Evolutionary conservation across 1,140 invertebrate species (phyloP).

Genomic region (Cyrtorhinus lividipennis): DNA sequence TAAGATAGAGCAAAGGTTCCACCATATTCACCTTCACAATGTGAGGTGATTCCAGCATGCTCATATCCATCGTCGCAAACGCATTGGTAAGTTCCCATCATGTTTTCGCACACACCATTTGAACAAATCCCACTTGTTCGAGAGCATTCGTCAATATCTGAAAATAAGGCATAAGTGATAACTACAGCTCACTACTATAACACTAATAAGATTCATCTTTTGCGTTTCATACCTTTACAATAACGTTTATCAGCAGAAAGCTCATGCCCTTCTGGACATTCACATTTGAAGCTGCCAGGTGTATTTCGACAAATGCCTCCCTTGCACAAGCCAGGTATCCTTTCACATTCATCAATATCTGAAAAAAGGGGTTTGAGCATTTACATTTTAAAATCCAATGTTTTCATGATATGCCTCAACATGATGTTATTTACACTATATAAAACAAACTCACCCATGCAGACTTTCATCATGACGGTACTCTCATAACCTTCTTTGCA

Average conservation of each 20-base stretch:
- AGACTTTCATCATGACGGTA: conserved; percentile 64
- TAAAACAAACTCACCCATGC: conserved; percentile 49
- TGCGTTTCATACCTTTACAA: conserved; percentile 49
- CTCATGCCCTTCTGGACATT: conserved; percentile 54
- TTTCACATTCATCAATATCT: conserved; percentile 73
- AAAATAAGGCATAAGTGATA: conserved; percentile 14
- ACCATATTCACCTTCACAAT: conserved; percentile 37
- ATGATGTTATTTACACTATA: too few species aligned
- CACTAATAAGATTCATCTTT: not conserved
- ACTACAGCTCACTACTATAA: not conserved
- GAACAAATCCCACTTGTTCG: conserved; percentile 68
- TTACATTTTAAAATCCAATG: too few species aligned
- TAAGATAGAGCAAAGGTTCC: too few species aligned
- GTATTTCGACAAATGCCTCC: conserved; percentile 52
- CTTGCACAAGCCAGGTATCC: conserved; percentile 49
- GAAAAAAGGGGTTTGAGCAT: too few species aligned
- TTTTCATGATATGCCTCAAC: too few species aligned
- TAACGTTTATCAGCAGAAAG: conserved; percentile 43
- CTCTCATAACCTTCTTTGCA: conserved; percentile 62
- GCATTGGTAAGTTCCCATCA: conserved; percentile 75
- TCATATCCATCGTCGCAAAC: conserved; percentile 67
- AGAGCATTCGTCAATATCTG: conserved; percentile 52
- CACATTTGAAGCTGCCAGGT: conserved; percentile 50
- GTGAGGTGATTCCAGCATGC: conserved; percentile 44
- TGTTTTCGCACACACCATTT: conserved; percentile 73